A percentile compares a stretch with the other conserved stretches of the same genome.
These are phyloP conservation scores for Crambe crambe DNA, from an alignment of 37 sponge, comb jelly and placozoan genomes.

Conservation along the genomic window DNA sequence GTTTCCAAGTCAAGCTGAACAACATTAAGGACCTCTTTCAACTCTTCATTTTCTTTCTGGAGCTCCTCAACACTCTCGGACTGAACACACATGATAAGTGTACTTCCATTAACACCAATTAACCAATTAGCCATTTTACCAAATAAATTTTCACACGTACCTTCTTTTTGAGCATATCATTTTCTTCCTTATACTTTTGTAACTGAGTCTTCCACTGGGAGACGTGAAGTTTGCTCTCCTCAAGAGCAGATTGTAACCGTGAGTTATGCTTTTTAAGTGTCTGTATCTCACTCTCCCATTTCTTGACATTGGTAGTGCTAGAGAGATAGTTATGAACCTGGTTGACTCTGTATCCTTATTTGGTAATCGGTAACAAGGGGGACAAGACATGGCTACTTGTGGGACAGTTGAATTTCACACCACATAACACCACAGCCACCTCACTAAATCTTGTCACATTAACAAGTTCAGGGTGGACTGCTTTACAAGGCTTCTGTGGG, in stretches of 20 bases:
- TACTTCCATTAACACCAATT: neutral
- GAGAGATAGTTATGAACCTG: too few relatives aligned
- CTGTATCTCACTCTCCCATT: constrained; percentile 92
- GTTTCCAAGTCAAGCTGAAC: constrained; percentile 55
- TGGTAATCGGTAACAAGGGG: too few relatives aligned
- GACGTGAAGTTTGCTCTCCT: constrained; percentile 85
- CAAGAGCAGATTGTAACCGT: constrained; percentile 69
- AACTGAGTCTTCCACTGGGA: constrained; percentile 91
- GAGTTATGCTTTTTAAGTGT: constrained; percentile 86
- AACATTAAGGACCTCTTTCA: constrained; percentile 53
- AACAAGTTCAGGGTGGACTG: too few relatives aligned
- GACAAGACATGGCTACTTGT: too few relatives aligned
- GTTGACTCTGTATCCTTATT: too few relatives aligned
- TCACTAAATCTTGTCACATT: too few relatives aligned
- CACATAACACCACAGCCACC: too few relatives aligned
- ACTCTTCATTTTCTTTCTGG: constrained; percentile 55
- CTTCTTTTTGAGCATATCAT: constrained; percentile 65
- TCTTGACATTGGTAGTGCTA: constrained; percentile 79
- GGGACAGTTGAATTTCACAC: too few relatives aligned
- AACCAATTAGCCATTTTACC: neutral
- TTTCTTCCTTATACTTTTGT: constrained; percentile 84
- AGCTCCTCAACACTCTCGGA: constrained; percentile 13
- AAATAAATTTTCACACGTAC: constrained; percentile 18
- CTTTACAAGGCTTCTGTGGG: too few relatives aligned
- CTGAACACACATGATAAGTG: too few relatives aligned